phyloP scores from a whole-genome alignment of 92 coral and sea anemone genomes.

The Epizoanthus rinbou region DNA sequence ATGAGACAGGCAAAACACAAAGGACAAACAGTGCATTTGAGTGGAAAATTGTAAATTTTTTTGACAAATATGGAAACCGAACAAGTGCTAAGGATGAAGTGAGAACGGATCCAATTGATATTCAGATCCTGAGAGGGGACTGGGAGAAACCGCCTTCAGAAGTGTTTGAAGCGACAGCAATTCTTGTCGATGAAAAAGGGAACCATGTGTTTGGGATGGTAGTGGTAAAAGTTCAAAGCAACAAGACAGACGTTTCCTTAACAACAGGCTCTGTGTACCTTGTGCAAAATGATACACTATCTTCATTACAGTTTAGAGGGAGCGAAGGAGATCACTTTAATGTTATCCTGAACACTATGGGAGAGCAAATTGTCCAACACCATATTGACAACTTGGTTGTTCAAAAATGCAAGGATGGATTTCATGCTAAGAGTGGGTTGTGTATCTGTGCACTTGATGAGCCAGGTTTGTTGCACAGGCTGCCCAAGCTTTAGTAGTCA shows the following conservation, averaged over 20 bases:
- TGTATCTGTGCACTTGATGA: slow-evolving; percentile 59
- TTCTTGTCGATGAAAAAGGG: slow-evolving; percentile 66
- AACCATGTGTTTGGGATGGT: slow-evolving; percentile 65
- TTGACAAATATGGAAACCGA: slow-evolving; percentile 40
- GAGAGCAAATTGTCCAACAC: slow-evolving; percentile 58
- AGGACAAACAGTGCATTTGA: slow-evolving; percentile 71
- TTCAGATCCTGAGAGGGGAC: slow-evolving; percentile 42
- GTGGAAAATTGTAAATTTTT: slow-evolving; percentile 76
- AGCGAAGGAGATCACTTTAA: slow-evolving; percentile 38
- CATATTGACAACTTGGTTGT: slow-evolving; percentile 53
- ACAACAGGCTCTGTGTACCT: slow-evolving; percentile 27
- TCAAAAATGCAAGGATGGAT: slow-evolving; percentile 71
- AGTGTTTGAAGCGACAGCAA: slow-evolving; percentile 54
- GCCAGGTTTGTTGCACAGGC: slow-evolving; percentile 1
- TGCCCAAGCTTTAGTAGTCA: too few relatives aligned
- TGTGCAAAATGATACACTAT: slow-evolving; percentile 38
- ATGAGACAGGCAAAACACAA: slow-evolving; percentile 69
- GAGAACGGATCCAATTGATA: slow-evolving; percentile 79
- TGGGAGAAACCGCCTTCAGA: slow-evolving; percentile 76
- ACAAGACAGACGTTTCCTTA: not conserved
- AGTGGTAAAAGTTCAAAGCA: slow-evolving; percentile 38
- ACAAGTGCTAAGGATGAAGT: slow-evolving; percentile 57
- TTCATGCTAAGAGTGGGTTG: not conserved
- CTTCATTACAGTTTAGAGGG: slow-evolving; percentile 47
- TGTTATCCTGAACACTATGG: slow-evolving; percentile 56